Conservation (phyloP, 2,888 invertebrate species). For the Panzeria rudis region DNA sequence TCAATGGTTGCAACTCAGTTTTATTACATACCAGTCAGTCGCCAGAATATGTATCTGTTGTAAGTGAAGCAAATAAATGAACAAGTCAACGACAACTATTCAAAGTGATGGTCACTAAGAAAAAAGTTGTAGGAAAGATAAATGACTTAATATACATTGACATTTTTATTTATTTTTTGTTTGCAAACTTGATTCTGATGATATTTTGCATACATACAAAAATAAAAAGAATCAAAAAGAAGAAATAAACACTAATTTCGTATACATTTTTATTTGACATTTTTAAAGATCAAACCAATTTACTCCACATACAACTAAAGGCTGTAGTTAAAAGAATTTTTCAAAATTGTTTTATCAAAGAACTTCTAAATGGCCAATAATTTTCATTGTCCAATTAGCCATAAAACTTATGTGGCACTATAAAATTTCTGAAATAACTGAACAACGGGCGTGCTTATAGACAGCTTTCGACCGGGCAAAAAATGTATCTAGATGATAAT, state of each 20-base stretch:
- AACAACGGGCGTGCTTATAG: no score
- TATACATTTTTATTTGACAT: constrained; percentile 39
- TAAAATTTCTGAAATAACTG: no score
- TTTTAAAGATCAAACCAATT: constrained; percentile 66
- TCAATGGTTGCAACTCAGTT: constrained; percentile 53
- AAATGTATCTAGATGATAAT: no score
- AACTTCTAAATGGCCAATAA: no score
- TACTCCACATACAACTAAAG: constrained; percentile 31
- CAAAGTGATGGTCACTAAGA: constrained; percentile 69
- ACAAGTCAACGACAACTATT: constrained; percentile 55
- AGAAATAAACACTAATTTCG: not conserved
- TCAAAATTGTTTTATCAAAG: not conserved
- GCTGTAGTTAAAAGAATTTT: constrained; percentile 32
- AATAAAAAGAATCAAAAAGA: constrained; percentile 9
- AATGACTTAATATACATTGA: constrained; percentile 63
- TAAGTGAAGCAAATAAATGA: constrained; percentile 44
- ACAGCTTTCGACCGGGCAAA: no score
- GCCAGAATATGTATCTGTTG: constrained; percentile 1
- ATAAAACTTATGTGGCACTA: no score
- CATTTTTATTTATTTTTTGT: constrained; percentile 5
- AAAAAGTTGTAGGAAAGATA: constrained; percentile 62
- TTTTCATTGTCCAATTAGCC: no score
- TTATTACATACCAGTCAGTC: not conserved
- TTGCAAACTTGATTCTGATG: constrained; percentile 21
- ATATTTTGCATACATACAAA: constrained; percentile 34